Base-by-base conservation (phyloP, 2,888 invertebrate species). In the Lydus trimaculatus region DNA sequence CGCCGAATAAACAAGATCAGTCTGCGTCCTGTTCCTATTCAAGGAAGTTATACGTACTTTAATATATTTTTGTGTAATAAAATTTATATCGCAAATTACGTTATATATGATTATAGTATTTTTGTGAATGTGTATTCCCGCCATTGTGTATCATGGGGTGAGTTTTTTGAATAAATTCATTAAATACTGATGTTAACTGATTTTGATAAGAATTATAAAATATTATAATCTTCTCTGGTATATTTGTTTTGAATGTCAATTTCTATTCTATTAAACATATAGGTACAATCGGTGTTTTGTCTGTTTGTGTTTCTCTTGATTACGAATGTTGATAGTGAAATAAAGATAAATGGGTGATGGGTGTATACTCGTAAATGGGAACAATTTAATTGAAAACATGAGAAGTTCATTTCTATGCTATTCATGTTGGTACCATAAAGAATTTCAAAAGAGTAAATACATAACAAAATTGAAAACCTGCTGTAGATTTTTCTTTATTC, bases 1-100 rank as follows among this genome's bases (percentile, higher is more conserved):
- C 65, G 70, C 67, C 70, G 70, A 70, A 65, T 70, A 70, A 70
- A 70, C 70, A 70, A 67, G 70, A 70, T 59, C 70, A 70, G 70
- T 67, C 65, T 70, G 70, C 67, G 65, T 70, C 63, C 70, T 61
- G 70, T 65, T 64, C 67, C 23, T 58, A 70, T 63, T 67, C 61
- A 64, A 66, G 69, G 48, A 69, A 66, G 66, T 33, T 25, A 13
- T 4, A 52, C 52, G 25, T 13, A 3, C 52, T 52, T 52, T 52
- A 52, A 52, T 5, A n/a, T n/a, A n/a, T 5, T 17, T 52, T 25
- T 15, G 4, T 25, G 23, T 23, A 4, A 25, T 52, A 52, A 25
- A 25, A 52, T 11, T 25, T 23, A 25, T 25, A 25, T 52, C 52
- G 25, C 20, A 23, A 11, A 23, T 5, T 23, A 1, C 8, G n/a